Percentiles rank a stretch among this genome's conserved stretches.
These are phyloP conservation scores for Drosophila ambigua DNA, from an alignment of 1,140 invertebrate genomes.

Conservation along the genomic window DNA sequence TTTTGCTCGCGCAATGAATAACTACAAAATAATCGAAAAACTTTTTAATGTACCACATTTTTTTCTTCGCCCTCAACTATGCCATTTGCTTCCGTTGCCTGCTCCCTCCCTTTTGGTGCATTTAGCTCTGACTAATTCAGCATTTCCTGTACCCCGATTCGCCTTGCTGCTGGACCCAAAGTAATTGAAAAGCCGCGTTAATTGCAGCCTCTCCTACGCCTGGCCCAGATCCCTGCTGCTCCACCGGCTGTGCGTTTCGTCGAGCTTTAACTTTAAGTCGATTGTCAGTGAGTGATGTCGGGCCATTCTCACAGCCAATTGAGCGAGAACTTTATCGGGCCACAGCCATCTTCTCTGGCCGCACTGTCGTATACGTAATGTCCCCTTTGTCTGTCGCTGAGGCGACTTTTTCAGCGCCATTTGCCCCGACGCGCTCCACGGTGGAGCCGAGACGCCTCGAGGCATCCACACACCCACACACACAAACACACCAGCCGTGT, in stretches of 20 bases:
- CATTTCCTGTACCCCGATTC: neutral
- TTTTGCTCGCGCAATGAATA: slow-evolving; percentile 1
- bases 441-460: too few species aligned
- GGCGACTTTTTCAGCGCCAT: slow-evolving; percentile 18
- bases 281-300: neutral
- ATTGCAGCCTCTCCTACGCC: slow-evolving; percentile 34
- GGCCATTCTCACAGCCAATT: slow-evolving; percentile 56
- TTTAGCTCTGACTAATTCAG: neutral
- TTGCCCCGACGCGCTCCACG: slow-evolving; percentile 10
- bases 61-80: slow-evolving; percentile 26
- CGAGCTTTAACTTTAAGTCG: neutral
- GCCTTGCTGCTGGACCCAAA: too few species aligned
- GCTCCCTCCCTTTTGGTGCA: neutral
- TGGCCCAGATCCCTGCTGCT: too few species aligned
- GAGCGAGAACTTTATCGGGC: slow-evolving; percentile 45
- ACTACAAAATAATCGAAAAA: slow-evolving; percentile 60
- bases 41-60: slow-evolving; percentile 25
- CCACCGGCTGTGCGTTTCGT: neutral
- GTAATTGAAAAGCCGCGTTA: slow-evolving; percentile 49
- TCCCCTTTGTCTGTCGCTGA: neutral
- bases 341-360: neutral
- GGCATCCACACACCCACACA: too few species aligned
- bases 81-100: slow-evolving; percentile 11
- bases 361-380: too few species aligned
- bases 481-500: too few species aligned